A percentile compares a stretch with the other conserved stretches of the same genome.
phyloP scores from a whole-genome alignment of 2,888 invertebrate species.

The Drosophila merina region DNA sequence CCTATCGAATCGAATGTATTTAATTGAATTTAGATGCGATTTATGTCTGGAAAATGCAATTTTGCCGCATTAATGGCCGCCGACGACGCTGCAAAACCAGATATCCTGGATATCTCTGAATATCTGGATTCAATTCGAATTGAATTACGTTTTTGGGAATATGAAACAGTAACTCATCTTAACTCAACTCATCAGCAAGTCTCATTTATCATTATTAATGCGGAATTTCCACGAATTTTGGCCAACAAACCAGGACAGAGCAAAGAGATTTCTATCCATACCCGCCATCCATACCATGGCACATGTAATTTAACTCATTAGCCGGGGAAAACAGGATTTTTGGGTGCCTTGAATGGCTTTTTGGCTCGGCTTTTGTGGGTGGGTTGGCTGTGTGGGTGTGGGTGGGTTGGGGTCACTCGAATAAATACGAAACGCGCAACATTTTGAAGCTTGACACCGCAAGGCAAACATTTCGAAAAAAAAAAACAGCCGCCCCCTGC shows the following conservation, averaged over 20 bases:
- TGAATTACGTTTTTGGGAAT: background rate
- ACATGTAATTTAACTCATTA: slow-evolving; percentile 65
- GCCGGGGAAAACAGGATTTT: slow-evolving; percentile 30
- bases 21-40: slow-evolving; percentile 71
- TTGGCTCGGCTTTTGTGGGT: background rate
- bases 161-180: no score
- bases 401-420: slow-evolving; percentile 27
- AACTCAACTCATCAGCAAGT: slow-evolving; percentile 33
- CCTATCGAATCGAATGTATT: slow-evolving; percentile 54
- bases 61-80: slow-evolving; percentile 45
- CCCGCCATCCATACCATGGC: slow-evolving; percentile 13
- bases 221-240: slow-evolving; percentile 3
- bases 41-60: slow-evolving; percentile 64
- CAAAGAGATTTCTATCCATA: background rate
- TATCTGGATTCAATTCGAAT: background rate
- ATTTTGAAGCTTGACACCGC: slow-evolving; percentile 47
- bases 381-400: background rate
- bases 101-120: no score
- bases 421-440: slow-evolving; percentile 31
- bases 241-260: background rate
- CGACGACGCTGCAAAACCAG: no score
- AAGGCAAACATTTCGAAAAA: slow-evolving; percentile 39
- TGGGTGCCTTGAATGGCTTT: background rate
- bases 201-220: slow-evolving; percentile 40
- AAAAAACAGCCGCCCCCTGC: background rate